Base-by-base conservation (phyloP, 1,140 invertebrate species). In the Zaprionus nigranus region DNA sequence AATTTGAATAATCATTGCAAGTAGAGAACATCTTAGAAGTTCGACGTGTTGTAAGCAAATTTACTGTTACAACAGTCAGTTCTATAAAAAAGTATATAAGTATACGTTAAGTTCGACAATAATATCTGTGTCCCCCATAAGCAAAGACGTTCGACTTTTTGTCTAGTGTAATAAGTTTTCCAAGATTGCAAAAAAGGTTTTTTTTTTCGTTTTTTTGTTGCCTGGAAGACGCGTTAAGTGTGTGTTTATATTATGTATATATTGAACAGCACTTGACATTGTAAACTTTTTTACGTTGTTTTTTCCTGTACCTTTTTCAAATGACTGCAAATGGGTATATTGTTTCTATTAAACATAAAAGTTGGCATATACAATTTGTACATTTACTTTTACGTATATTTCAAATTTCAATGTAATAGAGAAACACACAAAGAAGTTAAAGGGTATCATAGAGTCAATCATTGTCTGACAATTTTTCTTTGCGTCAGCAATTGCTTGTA, bases 401-500 rank as follows among this genome's bases (percentile, higher is more conserved):
- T 2, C 4, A 51, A 6, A 24, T 24, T 51, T 51, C 9, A 51
- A 24, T 13, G 20, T 0, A 22, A 51, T 22, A 2, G 1, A 3
- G 2, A 17, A n/a, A 17, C 5, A 0, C 6, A 2, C 7, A 46
- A 17, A 2, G 3, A 13, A 22, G 11, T 22, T 24, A 51, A 22
- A 51, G 46, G 12, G 46, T 51, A 51, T 12, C 46, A 12, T 9
- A 1, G 1, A 22, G 46, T 51, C 20, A 51, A 11, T 12, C 61
- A 66, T 49, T 53, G 51, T 53, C 51, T 75, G 69, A 51, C 73
- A 61, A 11, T 78, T 83, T 26, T 70, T 7, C 51, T 58, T 46
- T 63, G 58, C 66, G 43, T 85, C 71, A 77, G 80, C 73, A 83
- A 66, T 78, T 71, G 83, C 78, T 88, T 83, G 76, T 51, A 51